phyloP scores from a whole-genome alignment of 2,888 invertebrate species.

The Trichogramma evanescens region DNA sequence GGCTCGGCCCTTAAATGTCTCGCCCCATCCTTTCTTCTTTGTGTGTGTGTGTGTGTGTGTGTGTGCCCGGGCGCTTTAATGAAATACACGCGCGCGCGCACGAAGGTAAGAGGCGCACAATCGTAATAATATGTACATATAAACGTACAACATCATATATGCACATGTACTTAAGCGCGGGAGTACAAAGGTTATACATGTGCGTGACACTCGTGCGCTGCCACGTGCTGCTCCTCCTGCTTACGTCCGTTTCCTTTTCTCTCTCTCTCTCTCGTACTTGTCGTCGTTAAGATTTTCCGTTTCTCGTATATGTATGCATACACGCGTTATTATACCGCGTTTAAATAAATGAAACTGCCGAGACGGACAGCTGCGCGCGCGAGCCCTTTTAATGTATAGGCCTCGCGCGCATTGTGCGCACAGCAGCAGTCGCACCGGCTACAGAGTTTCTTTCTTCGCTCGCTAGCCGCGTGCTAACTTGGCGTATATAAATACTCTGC shows the following conservation, averaged over 20 bases:
- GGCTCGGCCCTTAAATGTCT: no score
- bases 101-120: conserved; percentile 4
- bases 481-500: no score
- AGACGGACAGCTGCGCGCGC: conserved; percentile 14
- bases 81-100: neutral
- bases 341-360: neutral
- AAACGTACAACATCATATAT: no score
- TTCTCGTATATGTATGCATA: neutral
- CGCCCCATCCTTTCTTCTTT: no score
- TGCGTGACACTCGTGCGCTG: conserved; percentile 14
- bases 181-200: conserved; percentile 5
- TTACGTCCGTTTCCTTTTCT: neutral
- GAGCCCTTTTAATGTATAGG: neutral
- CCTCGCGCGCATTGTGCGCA: neutral
- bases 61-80: conserved; percentile 4
- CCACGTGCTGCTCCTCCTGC: neutral
- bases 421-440: no score
- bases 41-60: no score
- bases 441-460: no score
- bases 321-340: no score
- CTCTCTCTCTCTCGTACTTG: neutral
- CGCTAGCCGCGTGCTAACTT: no score
- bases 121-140: no score
- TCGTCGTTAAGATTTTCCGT: conserved; percentile 10
- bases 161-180: no score